Evolutionary conservation across 2,113 vertebrate genomes (phyloP), one percentile per base, ranked within the genome.

Genomic region (Peromyscus polionotus): DNA sequence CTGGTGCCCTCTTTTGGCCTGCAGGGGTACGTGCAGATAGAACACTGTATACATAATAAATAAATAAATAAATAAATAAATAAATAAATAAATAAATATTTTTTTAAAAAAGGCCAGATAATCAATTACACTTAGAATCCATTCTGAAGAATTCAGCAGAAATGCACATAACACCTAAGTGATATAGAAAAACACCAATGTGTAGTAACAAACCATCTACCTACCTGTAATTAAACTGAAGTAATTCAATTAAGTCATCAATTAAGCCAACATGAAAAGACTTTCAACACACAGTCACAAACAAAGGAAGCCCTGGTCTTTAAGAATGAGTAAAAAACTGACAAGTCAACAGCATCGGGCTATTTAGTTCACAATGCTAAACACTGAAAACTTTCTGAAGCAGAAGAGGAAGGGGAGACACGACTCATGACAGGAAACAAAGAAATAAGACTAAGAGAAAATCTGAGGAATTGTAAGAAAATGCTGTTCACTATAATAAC

Each of bases 131-230:
- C 28, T 87, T 87, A 93, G 51, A 95, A 95, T 54, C 5, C 54
- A 94, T 61, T 80, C 33, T 95, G 87, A 90, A 95, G 85, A 96
- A 94, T 72, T 92, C 95, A 91, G 26, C 26, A 39, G 31, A 83
- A 97, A 94, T 88, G 65, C 42, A 97, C 95, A 85, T 86, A 92
- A 93, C 28, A 92, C 72, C 57, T 94, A 90, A 95, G 20, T 65
- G 57, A 94, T 61, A 86, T 0, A 96, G 33, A 33, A 33, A 94
- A 91, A 91, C 11, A 90, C 24, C 90, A 96, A 90, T 42, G 26
- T 76, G 28, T 48, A 20, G 20, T 63, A 93, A 87, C 1, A 68
- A 94, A 89, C 77, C 65, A 91, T 79, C 61, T 91, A 83, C 13
- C 11, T 22, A 83, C 2, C 45, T 90, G 65, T 63, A 59, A 84